Percentiles rank a stretch among this genome's conserved stretches.
phyloP scores from a whole-genome alignment of 2,113 vertebrate genomes.

The Amblyopsis rosae region DNA sequence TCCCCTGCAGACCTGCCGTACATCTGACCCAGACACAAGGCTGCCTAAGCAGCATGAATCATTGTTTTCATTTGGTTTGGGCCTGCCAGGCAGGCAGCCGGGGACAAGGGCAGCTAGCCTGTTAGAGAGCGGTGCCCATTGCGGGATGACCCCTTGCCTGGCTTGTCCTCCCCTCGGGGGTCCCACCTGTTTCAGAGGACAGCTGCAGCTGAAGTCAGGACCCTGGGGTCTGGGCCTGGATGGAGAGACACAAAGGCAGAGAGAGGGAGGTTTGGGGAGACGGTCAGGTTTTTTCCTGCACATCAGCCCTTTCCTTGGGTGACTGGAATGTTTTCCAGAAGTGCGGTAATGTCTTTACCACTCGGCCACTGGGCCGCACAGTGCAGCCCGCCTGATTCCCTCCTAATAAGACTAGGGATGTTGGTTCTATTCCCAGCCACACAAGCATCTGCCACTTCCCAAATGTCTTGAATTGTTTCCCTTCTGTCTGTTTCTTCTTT shows the following conservation, averaged over 20 bases:
- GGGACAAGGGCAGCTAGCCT: background rate
- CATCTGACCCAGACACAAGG: slow-evolving; percentile 50
- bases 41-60: slow-evolving; percentile 43
- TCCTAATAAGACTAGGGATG: slow-evolving; percentile 61
- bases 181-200: no score
- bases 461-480: slow-evolving; percentile 70
- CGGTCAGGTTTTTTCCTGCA: slow-evolving; percentile 64
- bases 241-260: slow-evolving; percentile 27
- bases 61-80: slow-evolving; percentile 53
- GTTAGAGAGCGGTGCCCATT: background rate
- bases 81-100: slow-evolving; percentile 27
- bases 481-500: slow-evolving; percentile 22
- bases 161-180: no score
- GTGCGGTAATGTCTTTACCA: slow-evolving; percentile 75
- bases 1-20: slow-evolving; percentile 18
- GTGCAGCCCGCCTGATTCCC: slow-evolving; percentile 47
- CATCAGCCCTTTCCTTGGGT: slow-evolving; percentile 70
- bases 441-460: slow-evolving; percentile 65
- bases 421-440: slow-evolving; percentile 74
- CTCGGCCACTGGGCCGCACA: slow-evolving; percentile 42
- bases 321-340: slow-evolving; percentile 68
- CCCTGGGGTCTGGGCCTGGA: slow-evolving; percentile 7
- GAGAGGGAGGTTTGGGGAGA: slow-evolving; percentile 32
- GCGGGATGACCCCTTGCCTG: slow-evolving; percentile 27
- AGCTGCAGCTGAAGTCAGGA: no score